These are phyloP conservation scores for Hydropsyche tenuis DNA, from an alignment of 1,140 invertebrate species.

Conservation along the genomic window DNA sequence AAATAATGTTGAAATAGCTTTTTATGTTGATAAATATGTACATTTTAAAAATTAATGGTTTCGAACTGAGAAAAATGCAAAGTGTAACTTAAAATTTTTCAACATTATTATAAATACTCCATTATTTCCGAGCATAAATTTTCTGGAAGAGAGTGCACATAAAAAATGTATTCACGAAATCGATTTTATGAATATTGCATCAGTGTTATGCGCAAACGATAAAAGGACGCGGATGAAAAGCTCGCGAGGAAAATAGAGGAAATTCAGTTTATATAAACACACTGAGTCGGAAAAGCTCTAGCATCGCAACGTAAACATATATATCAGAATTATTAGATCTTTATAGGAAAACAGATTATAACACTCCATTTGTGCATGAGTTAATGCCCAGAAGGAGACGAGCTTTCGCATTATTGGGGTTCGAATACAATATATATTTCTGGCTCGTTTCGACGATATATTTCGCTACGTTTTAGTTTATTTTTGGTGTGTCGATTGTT, in stretches of 20 bases:
- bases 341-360: constrained; percentile 14
- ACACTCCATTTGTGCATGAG: constrained; percentile 14
- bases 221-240: background rate
- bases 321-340: constrained; percentile 25
- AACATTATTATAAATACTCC: no score
- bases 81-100: no score
- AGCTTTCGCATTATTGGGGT: background rate
- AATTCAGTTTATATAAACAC: background rate
- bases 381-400: background rate
- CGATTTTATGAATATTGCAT: constrained; percentile 8
- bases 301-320: background rate
- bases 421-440: background rate
- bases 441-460: background rate
- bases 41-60: no score
- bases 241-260: background rate
- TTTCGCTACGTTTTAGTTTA: no score
- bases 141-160: no score
- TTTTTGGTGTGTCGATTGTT: no score
- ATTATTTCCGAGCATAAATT: no score
- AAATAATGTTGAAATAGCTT: no score
- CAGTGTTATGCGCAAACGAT: constrained; percentile 2
- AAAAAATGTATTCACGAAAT: constrained; percentile 6
- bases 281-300: background rate
- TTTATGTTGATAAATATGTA: no score
- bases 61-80: no score